These are phyloP conservation scores for Aradophagus sp. DNA, from an alignment of 1,140 invertebrate species.

Conservation along the genomic window DNA sequence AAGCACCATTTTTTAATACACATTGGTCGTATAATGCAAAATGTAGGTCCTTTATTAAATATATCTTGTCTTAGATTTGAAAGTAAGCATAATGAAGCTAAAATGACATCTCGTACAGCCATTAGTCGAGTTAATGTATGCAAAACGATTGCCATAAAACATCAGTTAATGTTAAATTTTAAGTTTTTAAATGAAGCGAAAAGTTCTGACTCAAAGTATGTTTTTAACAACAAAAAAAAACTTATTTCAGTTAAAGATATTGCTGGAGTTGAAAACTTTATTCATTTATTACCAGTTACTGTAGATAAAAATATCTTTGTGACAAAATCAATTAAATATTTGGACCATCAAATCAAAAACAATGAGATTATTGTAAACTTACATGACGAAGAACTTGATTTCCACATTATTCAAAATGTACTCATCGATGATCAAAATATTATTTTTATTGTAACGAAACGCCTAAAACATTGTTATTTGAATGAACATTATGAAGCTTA, in stretches of 20 bases:
- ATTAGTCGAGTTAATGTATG: constrained; percentile 27
- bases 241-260: background rate
- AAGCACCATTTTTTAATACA: constrained; percentile 36
- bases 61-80: constrained; percentile 26
- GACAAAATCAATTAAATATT: background rate
- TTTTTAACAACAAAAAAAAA: background rate
- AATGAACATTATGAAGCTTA: no score
- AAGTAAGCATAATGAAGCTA: constrained; percentile 21
- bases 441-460: no score
- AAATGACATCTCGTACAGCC: constrained; percentile 20
- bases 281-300: background rate
- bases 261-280: background rate
- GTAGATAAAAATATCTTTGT: background rate
- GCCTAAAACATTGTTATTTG: no score
- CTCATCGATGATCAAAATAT: no score
- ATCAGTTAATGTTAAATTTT: constrained; percentile 3
- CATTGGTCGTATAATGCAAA: constrained; percentile 13
- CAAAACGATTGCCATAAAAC: constrained; percentile 1
- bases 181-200: background rate
- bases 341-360: background rate
- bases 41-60: constrained; percentile 24
- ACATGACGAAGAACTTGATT: background rate
- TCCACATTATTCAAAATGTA: no score
- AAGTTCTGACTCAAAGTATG: background rate
- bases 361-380: background rate